Conservation (phyloP, 2,888 invertebrate genomes). For the Machimus rusticus region DNA sequence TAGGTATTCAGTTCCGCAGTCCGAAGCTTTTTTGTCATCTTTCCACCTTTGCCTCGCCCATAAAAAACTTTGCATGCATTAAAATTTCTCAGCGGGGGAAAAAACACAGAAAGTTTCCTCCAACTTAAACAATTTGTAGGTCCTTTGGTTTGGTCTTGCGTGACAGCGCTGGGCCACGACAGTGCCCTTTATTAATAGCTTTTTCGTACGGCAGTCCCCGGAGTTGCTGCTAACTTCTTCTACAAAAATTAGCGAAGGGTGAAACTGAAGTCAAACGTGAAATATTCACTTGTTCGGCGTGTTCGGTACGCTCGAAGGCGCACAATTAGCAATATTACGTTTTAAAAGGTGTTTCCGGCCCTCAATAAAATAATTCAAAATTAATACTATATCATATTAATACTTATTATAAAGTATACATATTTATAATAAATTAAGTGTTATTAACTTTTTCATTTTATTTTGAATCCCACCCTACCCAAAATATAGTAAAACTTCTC, state of each 20-base stretch:
- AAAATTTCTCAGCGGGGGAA: conserved; percentile 26
- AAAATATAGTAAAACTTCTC: no score
- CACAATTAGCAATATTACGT: not conserved
- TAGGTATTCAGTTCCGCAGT: conserved; percentile 19
- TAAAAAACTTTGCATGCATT: conserved; percentile 37
- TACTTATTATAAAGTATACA: not conserved
- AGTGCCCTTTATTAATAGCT: conserved; percentile 37
- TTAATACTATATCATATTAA: not conserved
- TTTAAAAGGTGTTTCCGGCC: not conserved
- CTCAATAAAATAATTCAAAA: not conserved
- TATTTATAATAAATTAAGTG: not conserved
- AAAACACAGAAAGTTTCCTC: conserved; percentile 28
- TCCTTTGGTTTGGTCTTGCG: conserved; percentile 31
- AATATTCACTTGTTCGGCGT: not conserved
- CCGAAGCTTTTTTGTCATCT: conserved; percentile 35
- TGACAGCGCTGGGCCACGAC: conserved; percentile 6
- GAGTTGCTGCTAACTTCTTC: not conserved
- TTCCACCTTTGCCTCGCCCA: conserved; percentile 16
- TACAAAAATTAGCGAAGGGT: not conserved
- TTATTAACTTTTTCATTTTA: not conserved
- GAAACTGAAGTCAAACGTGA: not conserved
- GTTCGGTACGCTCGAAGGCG: not conserved
- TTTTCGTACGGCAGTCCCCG: not conserved
- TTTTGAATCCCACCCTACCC: no score
- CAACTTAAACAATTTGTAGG: conserved; percentile 39